Base-by-base conservation (phyloP, 2,113 vertebrate species). In the Tachycineta bicolor region DNA sequence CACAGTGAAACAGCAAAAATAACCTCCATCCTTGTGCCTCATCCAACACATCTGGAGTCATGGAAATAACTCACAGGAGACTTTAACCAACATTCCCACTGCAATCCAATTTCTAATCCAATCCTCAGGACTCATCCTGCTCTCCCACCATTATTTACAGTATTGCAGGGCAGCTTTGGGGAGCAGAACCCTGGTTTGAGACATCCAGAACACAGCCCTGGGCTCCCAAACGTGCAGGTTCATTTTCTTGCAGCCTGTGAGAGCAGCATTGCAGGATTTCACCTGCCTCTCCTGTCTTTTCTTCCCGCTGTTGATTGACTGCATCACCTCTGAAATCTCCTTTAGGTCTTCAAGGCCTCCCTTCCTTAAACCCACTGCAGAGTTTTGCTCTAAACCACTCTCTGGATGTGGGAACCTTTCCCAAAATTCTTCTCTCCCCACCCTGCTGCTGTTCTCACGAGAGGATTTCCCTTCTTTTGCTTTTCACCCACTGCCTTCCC, bases 61-160 rank as follows among this genome's bases (percentile, higher is more conserved):
- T 0, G 8, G 10, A 43, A 86, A 63, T 4, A 59, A 55, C 56
- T n/a, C 50, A 19, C 18, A 9, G 6, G 26, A 52, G 59, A n/a
- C 31, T 39, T n/a, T 0, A 16, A 16, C 29, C 4, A 4, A 17
- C 55, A 43, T 14, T 34, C 47, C 68, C 87, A n/a, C 46, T 33
- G 37, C 60, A 23, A 21, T n/a, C 53, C 16, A 7, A 10, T 62
- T 43, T 12, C 82, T 3, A 2, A 2, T 28, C 56, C 81, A 28
- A 33, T 4, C 25, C 5, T 6, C 65, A 67, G 62, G n/a, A 14
- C 23, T 52, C 41, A 26, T 34, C 20, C 65, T 12, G 80, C 60
- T 80, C 47, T 86, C 52, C 58, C 70, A 34, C 9, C 1, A 0
- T 3, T 34, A 39, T 6, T 14, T 3, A 20, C 0, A 0, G 41